These are phyloP conservation scores for Argynnis bischoffii DNA, from an alignment of 2,888 invertebrate genomes.

Conservation along the genomic window DNA sequence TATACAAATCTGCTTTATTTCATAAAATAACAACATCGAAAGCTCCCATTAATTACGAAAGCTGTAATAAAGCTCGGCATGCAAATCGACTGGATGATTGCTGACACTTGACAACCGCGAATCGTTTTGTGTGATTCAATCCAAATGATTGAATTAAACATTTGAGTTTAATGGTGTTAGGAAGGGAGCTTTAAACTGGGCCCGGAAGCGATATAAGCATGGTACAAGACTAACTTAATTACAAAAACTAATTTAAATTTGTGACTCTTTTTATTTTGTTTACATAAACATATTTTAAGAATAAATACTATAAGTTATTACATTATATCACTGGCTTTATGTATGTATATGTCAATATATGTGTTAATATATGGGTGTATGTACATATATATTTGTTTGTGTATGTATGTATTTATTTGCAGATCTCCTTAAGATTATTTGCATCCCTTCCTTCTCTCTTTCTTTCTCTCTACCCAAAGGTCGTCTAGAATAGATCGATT, in stretches of 20 bases:
- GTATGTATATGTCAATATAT: too few relatives aligned
- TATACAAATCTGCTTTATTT: too few relatives aligned
- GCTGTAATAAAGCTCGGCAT: constrained; percentile 23
- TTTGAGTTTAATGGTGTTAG: constrained; percentile 20
- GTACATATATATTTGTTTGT: too few relatives aligned
- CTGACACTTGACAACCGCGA: constrained; percentile 41
- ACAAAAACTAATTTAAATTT: too few relatives aligned
- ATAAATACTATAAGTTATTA: neutral
- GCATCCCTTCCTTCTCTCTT: too few relatives aligned
- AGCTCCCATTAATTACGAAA: constrained; percentile 15
- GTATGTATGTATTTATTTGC: too few relatives aligned
- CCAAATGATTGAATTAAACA: constrained; percentile 34
- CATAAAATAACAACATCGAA: neutral
- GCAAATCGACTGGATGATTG: constrained; percentile 38
- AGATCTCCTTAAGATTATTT: too few relatives aligned
- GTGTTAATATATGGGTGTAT: too few relatives aligned
- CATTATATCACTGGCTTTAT: too few relatives aligned
- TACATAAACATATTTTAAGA: neutral
- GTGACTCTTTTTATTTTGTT: neutral
- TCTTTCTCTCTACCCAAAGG: too few relatives aligned
- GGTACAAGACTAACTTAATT: neutral
- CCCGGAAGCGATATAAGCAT: neutral
- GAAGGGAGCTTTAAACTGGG: neutral
- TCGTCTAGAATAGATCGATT: too few relatives aligned
- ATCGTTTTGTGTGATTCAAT: constrained; percentile 28